Percentiles rank a stretch among this genome's conserved stretches.
Evolutionary conservation across 2,797 vertebrate genomes (phyloP).

Genomic region (Odontamblyopus rebecca): DNA sequence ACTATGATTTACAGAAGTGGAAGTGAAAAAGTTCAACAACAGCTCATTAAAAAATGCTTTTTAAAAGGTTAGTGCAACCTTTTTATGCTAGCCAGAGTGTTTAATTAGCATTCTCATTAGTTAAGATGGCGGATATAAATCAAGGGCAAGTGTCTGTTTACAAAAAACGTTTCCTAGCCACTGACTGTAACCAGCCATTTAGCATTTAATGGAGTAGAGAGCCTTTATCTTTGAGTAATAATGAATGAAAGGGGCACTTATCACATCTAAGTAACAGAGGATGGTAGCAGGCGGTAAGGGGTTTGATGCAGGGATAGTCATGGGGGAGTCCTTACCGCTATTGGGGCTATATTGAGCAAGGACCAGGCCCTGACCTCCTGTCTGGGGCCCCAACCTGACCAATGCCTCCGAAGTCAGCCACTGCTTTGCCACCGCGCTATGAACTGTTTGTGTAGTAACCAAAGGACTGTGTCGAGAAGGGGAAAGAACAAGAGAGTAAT

Average conservation of each 20-base stretch:
- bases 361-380: conserved; percentile 35
- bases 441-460: not conserved
- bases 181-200: conserved; percentile 8
- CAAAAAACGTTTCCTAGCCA: conserved; percentile 5
- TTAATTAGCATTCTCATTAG: conserved; percentile 42
- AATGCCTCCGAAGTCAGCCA: conserved; percentile 20
- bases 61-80: conserved; percentile 12
- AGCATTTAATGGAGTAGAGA: not conserved
- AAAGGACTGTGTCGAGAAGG: conserved; percentile 7
- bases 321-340: conserved; percentile 23
- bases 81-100: conserved; percentile 29
- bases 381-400: conserved; percentile 14
- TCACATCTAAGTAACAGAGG: conserved; percentile 23
- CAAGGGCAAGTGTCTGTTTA: conserved; percentile 31
- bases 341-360: conserved; percentile 49
- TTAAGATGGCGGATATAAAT: conserved; percentile 22
- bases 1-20: conserved; percentile 28
- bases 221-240: conserved; percentile 4
- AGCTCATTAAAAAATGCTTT: conserved; percentile 22
- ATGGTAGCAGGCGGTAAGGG: conserved; percentile 17
- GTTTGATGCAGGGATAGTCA: conserved; percentile 32
- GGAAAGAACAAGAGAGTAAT: conserved; percentile 19
- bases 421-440: not conserved
- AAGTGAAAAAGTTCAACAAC: conserved; percentile 18
- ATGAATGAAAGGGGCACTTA: too few relatives aligned